Evolutionary conservation across 2,113 vertebrate species (phyloP), one percentile per base, ranked within the genome.

Genomic region (Aldabrachelys gigantea): DNA sequence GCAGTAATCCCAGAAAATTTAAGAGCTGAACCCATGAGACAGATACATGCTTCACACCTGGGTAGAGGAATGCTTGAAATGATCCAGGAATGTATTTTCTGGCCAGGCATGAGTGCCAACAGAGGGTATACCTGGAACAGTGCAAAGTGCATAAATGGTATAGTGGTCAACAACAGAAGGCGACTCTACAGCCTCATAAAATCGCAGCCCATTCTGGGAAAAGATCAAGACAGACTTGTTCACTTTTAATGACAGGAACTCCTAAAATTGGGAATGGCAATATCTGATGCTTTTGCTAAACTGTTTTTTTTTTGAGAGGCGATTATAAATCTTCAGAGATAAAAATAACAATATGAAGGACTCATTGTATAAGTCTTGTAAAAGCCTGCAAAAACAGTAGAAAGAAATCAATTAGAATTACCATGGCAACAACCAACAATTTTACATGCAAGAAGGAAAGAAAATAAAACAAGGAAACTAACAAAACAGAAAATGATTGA

Each of bases 371-470:
- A 97, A 97, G 96, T 96, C 97, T 97, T 96, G 93, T 96, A 94
- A 98, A 97, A 97, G 91, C 89, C 95, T 97, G 78, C 62, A 97
- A 96, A 97, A 98, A 93, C 90, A 97, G 97, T 91, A 94, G 97
- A 97, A 97, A 98, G 81, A 98, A 98, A 98, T 97, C 93, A 98
- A 97, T 94, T 97, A 97, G 89, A 97, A 97, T 98, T 94, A 21
- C 98, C 95, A 98, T 98, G 94, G 98, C 80, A 98, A 98, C 98
- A 92, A 95, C 95, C 85, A 98, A 98, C 97, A 98, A 89, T 95
- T 95, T 96, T 92, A 95, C 80, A 92, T 96, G 92, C 91, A 97
- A 96, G 97, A 97, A 95, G 56, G 80, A 88, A 94, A 97, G 97
- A 96, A 89, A 93, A 95, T 91, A 92, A 97, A 97, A 79, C 89